Conservation (phyloP, 2,113 vertebrate species). For the Oreochromis tanganicae region DNA sequence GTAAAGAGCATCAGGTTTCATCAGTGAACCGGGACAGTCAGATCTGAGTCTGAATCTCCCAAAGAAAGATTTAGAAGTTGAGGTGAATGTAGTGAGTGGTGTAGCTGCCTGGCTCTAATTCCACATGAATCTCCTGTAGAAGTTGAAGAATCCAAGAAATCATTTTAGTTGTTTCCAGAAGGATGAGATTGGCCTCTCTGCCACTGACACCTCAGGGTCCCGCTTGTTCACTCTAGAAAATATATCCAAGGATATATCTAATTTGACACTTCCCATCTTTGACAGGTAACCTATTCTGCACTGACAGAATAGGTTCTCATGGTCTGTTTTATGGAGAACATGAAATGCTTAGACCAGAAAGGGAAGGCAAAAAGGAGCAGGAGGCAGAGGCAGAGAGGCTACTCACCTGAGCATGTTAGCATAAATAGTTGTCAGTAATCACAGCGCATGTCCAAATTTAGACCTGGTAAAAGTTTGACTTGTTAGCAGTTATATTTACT, state of each 20-base stretch:
- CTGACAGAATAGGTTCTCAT: background rate
- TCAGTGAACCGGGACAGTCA: background rate
- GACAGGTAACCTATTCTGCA: background rate
- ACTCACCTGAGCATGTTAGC: background rate
- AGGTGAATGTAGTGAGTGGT: background rate
- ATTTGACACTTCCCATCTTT: background rate
- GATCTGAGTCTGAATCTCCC: background rate
- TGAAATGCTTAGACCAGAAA: background rate
- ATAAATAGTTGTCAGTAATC: background rate
- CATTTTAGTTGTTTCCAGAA: background rate
- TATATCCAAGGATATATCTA: background rate
- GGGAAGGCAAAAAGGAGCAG: background rate
- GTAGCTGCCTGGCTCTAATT: background rate
- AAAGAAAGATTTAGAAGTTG: background rate
- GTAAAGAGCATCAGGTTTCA: background rate
- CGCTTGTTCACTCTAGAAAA: background rate
- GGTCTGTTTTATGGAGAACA: background rate
- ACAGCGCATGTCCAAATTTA: background rate
- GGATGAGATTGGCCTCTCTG: background rate
- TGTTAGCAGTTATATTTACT: background rate
- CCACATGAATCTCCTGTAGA: background rate
- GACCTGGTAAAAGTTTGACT: background rate
- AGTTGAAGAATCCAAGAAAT: background rate
- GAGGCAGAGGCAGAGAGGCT: background rate
- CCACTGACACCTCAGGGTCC: background rate